phyloP scores from a whole-genome alignment of 2,888 invertebrate species.

The Marasmarcha lunaedactyla region DNA sequence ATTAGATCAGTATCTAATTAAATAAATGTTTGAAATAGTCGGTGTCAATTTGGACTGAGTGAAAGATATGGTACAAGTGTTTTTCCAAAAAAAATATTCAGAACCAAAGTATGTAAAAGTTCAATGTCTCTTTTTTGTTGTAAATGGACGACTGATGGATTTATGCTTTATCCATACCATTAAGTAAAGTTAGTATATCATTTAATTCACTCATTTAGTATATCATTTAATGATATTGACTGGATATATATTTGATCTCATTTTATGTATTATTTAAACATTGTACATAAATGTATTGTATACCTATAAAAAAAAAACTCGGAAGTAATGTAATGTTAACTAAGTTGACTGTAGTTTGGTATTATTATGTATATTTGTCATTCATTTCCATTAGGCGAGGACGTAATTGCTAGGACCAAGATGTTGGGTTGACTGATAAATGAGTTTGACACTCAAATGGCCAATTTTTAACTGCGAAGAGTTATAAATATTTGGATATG shows the following conservation, averaged over 20 bases:
- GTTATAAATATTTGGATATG: conserved; percentile 52
- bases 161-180: not conserved
- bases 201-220: conserved; percentile 21
- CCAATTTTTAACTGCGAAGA: conserved; percentile 46
- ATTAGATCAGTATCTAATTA: too few species aligned
- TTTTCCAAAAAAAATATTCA: too few species aligned
- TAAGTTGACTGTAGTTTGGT: not conserved
- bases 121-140: too few species aligned
- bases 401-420: conserved; percentile 35
- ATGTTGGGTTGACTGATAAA: conserved; percentile 34
- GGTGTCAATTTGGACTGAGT: too few species aligned
- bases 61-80: too few species aligned
- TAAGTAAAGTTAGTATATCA: conserved; percentile 20
- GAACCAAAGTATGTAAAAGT: too few species aligned
- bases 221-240: conserved; percentile 35
- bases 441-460: conserved; percentile 29
- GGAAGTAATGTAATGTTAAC: not conserved
- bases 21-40: too few species aligned
- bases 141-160: too few species aligned
- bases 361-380: not conserved
- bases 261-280: conserved; percentile 50
- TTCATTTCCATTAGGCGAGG: not conserved
- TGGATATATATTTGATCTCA: conserved; percentile 59
- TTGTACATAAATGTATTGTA: conserved; percentile 34
- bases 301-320: not conserved